Percentiles rank a stretch among this genome's conserved stretches.
Conservation (phyloP, 2,113 vertebrate species). For the Oreochromis tanganicae region DNA sequence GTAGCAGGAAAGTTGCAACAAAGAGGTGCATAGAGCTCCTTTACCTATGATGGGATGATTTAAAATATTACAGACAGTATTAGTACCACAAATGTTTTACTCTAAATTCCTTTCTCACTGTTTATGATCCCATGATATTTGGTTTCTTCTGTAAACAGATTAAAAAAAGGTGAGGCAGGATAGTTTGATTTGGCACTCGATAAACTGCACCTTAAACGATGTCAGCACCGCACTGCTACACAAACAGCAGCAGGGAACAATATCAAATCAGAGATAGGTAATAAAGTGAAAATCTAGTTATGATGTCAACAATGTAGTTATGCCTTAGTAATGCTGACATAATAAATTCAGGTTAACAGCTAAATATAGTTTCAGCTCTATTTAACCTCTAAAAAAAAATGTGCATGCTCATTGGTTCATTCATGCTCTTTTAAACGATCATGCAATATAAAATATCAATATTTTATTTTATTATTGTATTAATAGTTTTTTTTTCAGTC, state of each 20-base stretch:
- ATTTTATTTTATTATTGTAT: background rate
- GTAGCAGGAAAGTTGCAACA: background rate
- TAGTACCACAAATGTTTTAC: background rate
- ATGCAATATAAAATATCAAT: background rate
- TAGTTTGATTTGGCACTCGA: background rate
- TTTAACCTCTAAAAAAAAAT: background rate
- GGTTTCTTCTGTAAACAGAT: background rate
- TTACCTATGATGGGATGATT: rapidly evolving
- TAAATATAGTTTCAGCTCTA: background rate
- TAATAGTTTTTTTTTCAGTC: background rate
- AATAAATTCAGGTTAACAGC: background rate
- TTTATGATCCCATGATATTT: background rate
- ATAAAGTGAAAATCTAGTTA: background rate
- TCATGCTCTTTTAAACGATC: background rate
- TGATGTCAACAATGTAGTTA: background rate
- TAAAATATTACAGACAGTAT: background rate
- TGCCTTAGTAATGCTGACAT: background rate
- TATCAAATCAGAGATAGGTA: background rate
- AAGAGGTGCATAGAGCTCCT: background rate
- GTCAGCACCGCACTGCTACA: background rate
- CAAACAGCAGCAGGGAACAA: background rate
- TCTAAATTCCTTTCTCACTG: background rate
- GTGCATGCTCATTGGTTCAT: background rate
- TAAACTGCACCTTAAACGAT: background rate
- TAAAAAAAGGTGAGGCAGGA: background rate